A percentile compares a stretch with the other conserved stretches of the same genome.
Evolutionary conservation across 2,888 invertebrate genomes (phyloP).

Genomic region (Icerya purchasi): DNA sequence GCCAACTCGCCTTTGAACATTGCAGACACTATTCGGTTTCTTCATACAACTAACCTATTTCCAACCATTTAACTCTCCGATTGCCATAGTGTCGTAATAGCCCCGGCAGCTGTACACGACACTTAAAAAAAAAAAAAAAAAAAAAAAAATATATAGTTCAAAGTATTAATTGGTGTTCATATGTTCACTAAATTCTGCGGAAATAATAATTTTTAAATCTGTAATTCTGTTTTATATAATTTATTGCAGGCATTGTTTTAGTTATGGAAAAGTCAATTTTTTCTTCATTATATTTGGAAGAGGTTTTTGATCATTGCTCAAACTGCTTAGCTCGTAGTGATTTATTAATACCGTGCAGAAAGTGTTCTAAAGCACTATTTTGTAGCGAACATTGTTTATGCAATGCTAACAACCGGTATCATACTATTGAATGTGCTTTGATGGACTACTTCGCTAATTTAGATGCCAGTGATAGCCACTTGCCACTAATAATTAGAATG

Average conservation of each 20-base stretch:
- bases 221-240: too few species aligned
- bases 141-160: too few species aligned
- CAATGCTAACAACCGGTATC: slow-evolving; percentile 8
- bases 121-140: too few species aligned
- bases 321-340: slow-evolving; percentile 4
- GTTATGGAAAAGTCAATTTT: slow-evolving; percentile 9
- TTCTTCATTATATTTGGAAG: slow-evolving; percentile 7
- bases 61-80: too few species aligned
- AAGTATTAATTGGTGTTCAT: too few species aligned
- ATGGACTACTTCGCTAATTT: slow-evolving; percentile 10
- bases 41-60: too few species aligned
- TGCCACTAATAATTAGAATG: slow-evolving; percentile 5
- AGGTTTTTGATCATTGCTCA: slow-evolving; percentile 10
- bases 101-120: too few species aligned
- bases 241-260: slow-evolving; percentile 3
- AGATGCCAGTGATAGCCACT: slow-evolving; percentile 8
- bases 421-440: slow-evolving; percentile 10
- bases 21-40: too few species aligned
- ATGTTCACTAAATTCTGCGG: too few species aligned
- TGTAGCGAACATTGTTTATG: slow-evolving; percentile 9
- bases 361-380: slow-evolving; percentile 10
- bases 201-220: too few species aligned
- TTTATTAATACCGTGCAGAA: slow-evolving; percentile 6
- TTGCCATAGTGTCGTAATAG: too few species aligned
- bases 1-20: too few species aligned